Evolutionary conservation across 2,113 vertebrate genomes (phyloP), one percentile per base, ranked within the genome.

Genomic region (Oxyruncus cristatus): DNA sequence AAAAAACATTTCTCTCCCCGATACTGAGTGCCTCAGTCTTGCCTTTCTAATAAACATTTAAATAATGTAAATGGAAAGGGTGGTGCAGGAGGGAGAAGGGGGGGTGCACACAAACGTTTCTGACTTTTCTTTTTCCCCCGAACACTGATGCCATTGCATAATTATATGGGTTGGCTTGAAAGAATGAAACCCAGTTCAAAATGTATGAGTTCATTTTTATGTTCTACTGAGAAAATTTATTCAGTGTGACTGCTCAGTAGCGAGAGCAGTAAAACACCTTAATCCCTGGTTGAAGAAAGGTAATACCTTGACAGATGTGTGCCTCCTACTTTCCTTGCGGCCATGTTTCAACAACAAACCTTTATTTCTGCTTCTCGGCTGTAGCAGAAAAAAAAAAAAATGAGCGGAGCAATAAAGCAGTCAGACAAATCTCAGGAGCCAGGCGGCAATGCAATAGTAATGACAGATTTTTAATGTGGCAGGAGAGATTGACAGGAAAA

Each of bases 221-320:
- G 98, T 98, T 98, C 97, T 96, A 97, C 97, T 84, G 97, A 98
- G 98, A 98, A 98, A 98, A 98, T 98, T 97, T 98, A 98, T 98
- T 98, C 98, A 98, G 98, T 98, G 98, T 98, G 98, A 98, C 98
- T 98, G 97, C 98, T 98, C 94, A 88, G 98, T 96, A 98, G 98
- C 96, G 97, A 98, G 97, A 89, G 97, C 98, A 98, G 97, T 97
- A 97, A 98, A 98, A 98, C 98, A 98, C 98, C 98, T 97, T 98
- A 98, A 98, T 99, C 98, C 99, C 98, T 98, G 98, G 97, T 98
- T 99, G 98, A 98, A 98, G 98, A 98, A 99, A 99, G 98, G 98
- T 99, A 99, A 99, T 98, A 98, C 98, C 97, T 98, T 98, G 98
- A 98, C 99, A 99, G 99, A 99, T 99, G 99, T 98, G 98, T 97